Conservation (phyloP, 2,888 invertebrate genomes). For the Pteria penguin region DNA sequence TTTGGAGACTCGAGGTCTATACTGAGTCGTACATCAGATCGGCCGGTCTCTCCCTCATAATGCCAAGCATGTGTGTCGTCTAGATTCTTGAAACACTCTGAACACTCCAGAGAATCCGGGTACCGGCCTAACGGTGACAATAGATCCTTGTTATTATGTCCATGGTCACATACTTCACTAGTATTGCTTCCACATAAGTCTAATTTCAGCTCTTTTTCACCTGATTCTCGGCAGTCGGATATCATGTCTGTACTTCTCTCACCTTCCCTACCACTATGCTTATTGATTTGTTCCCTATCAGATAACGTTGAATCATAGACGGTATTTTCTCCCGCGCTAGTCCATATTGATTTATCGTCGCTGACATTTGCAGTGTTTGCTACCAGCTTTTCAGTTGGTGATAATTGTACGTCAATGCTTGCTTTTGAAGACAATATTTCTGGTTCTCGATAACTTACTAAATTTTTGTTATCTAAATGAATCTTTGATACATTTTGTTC, state of each 20-base stretch:
- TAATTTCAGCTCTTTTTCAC: background rate
- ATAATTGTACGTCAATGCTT: background rate
- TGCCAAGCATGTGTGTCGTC: constrained; percentile 15
- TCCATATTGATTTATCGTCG: background rate
- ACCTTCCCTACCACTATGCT: background rate
- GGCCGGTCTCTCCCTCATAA: constrained; percentile 13
- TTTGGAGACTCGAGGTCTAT: constrained; percentile 26
- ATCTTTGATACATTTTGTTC: no score
- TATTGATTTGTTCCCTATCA: background rate
- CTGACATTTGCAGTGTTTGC: background rate
- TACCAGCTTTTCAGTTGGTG: background rate
- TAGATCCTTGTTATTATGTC: background rate
- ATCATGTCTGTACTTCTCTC: background rate
- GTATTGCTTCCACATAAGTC: background rate
- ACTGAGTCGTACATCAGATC: constrained; percentile 20
- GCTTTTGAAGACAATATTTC: background rate
- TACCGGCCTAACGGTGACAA: constrained; percentile 1
- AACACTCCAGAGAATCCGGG: constrained; percentile 4
- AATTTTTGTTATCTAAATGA: no score
- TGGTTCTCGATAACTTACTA: background rate
- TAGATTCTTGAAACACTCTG: background rate
- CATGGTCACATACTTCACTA: background rate
- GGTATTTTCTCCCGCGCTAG: background rate
- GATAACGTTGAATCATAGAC: background rate
- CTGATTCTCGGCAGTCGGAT: background rate